A percentile compares a stretch with the other conserved stretches of the same genome.
Evolutionary conservation across 2,888 invertebrate species (phyloP).

Genomic region (Bellardia pandia): DNA sequence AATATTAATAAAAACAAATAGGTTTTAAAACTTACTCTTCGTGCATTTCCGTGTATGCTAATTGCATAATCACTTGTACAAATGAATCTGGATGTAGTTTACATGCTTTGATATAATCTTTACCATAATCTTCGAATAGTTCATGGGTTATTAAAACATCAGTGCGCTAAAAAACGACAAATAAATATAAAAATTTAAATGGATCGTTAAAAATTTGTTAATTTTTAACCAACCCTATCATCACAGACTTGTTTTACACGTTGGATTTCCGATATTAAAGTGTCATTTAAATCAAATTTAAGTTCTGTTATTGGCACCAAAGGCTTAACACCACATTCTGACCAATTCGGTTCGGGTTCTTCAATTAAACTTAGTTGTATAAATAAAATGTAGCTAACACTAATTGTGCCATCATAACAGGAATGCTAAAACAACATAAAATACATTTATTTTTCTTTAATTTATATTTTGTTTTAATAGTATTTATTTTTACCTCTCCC

Average conservation of each 20-base stretch:
- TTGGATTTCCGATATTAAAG: constrained; percentile 83
- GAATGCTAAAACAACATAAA: constrained; percentile 78
- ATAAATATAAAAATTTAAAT: neutral
- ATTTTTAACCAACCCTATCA: constrained; percentile 78
- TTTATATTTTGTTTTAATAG: neutral
- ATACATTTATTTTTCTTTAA: neutral
- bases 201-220: too few relatives aligned
- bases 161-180: constrained; percentile 76
- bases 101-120: constrained; percentile 84
- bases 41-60: constrained; percentile 86
- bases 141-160: constrained; percentile 82
- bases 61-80: constrained; percentile 86
- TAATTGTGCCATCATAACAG: constrained; percentile 83
- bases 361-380: constrained; percentile 81
- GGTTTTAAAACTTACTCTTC: constrained; percentile 76
- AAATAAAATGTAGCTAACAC: constrained; percentile 81
- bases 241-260: constrained; percentile 82
- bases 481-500: constrained; percentile 85
- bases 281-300: constrained; percentile 84
- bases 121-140: constrained; percentile 85
- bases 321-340: constrained; percentile 59
- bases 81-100: constrained; percentile 87
- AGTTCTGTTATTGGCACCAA: constrained; percentile 82
- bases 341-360: constrained; percentile 82
- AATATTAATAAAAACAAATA: neutral